A percentile compares a stretch with the other conserved stretches of the same genome.
Conservation (phyloP, 2,113 vertebrate species). For the Polyodon spathula region DNA sequence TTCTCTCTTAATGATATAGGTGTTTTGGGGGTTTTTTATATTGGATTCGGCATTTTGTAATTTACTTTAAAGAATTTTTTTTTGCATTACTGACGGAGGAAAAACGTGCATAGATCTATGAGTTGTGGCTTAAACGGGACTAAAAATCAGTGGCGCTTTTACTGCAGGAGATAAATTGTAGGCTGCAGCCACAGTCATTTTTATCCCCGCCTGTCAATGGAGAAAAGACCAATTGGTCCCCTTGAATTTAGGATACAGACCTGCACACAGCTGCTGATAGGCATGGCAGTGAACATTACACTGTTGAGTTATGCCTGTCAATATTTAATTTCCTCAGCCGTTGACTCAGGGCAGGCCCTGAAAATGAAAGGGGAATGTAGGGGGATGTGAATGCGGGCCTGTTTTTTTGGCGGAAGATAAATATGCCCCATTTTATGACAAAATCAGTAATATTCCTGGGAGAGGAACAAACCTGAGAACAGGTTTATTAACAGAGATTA, state of each 20-base stretch:
- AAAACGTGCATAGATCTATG: background rate
- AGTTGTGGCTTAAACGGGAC: background rate
- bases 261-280: background rate
- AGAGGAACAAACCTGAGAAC: background rate
- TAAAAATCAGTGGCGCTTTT: slow-evolving; percentile 15
- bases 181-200: background rate
- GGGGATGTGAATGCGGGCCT: no score
- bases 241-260: background rate
- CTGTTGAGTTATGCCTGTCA: background rate
- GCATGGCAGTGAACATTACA: background rate
- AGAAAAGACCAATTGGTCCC: no score
- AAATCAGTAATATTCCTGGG: no score
- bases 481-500: background rate
- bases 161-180: slow-evolving; percentile 12
- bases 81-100: background rate
- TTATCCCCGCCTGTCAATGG: background rate
- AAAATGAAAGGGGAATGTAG: background rate
- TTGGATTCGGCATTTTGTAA: no score
- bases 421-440: no score
- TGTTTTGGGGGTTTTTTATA: no score
- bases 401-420: no score
- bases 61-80: slow-evolving; percentile 17
- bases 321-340: background rate
- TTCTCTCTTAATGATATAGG: no score
- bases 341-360: background rate